Evolutionary conservation across 2,888 invertebrate species (phyloP).

Genomic region (Campoletis raptor): DNA sequence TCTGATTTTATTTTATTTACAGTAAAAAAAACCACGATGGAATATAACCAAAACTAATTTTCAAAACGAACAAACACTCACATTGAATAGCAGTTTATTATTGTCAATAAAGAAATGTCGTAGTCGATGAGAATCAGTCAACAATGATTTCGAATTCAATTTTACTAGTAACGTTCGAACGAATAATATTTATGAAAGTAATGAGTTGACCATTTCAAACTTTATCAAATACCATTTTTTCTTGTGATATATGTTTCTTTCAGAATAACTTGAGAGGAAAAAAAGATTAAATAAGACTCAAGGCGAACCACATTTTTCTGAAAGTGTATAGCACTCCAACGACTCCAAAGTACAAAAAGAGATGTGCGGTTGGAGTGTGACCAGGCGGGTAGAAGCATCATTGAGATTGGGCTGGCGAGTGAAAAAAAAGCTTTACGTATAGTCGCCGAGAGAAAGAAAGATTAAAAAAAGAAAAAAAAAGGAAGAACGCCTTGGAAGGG

Average conservation of each 20-base stretch:
- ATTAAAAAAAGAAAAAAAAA: constrained; percentile 1
- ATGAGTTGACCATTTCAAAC: not conserved
- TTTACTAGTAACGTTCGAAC: too few relatives aligned
- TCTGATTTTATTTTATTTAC: not conserved
- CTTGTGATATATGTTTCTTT: not conserved
- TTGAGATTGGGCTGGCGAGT: constrained; percentile 43
- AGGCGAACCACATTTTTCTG: constrained; percentile 7
- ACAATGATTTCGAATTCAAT: too few relatives aligned
- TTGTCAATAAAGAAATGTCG: too few relatives aligned
- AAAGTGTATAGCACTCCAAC: constrained; percentile 14
- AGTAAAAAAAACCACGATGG: too few relatives aligned
- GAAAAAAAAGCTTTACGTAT: constrained; percentile 25
- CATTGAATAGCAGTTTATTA: too few relatives aligned
- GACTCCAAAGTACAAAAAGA: constrained; percentile 41
- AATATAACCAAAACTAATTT: too few relatives aligned
- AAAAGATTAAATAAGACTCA: not conserved
- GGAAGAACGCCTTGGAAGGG: constrained; percentile 16
- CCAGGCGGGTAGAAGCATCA: constrained; percentile 49
- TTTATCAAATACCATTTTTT: not conserved
- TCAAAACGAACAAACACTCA: too few relatives aligned
- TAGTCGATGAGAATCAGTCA: too few relatives aligned
- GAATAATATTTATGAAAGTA: not conserved
- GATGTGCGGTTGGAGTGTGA: constrained; percentile 29
- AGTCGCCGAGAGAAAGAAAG: constrained; percentile 34
- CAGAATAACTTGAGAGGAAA: not conserved